Percentiles rank a stretch among this genome's conserved stretches.
phyloP scores from a whole-genome alignment of 2,797 vertebrate species.

The Eremophila alpestris region DNA sequence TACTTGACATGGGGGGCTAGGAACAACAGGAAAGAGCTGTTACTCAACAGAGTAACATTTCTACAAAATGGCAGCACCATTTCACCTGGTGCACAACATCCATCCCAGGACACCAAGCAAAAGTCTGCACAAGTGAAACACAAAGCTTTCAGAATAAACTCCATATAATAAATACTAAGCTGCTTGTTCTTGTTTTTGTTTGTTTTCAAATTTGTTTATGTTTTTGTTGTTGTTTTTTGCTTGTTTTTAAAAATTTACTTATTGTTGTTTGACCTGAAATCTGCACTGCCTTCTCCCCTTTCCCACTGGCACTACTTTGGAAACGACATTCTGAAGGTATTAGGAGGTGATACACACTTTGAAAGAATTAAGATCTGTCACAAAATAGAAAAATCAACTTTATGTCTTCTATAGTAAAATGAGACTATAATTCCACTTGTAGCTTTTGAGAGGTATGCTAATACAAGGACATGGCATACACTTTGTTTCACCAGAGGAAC shows the following conservation, averaged over 20 bases:
- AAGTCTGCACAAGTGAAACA: neutral
- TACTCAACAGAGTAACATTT: neutral
- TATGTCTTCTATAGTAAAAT: neutral
- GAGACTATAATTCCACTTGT: neutral
- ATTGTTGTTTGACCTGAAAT: neutral
- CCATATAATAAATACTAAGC: neutral
- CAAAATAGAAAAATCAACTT: neutral
- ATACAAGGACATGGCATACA: neutral
- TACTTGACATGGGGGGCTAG: constrained; percentile 93
- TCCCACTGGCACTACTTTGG: neutral
- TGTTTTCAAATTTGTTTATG: neutral
- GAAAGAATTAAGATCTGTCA: neutral
- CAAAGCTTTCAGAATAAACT: neutral
- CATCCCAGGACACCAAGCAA: neutral
- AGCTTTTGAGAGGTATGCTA: neutral
- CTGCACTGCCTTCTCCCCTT: neutral
- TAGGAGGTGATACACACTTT: neutral
- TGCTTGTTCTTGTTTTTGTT: neutral
- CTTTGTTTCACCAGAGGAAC: neutral
- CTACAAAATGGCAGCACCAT: neutral
- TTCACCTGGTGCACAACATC: neutral
- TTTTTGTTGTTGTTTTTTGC: neutral
- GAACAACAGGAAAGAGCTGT: neutral
- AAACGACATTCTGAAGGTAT: neutral
- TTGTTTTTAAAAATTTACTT: neutral